phyloP scores from a whole-genome alignment of 2,888 invertebrate genomes.

The Rotaria magnacalcarata region DNA sequence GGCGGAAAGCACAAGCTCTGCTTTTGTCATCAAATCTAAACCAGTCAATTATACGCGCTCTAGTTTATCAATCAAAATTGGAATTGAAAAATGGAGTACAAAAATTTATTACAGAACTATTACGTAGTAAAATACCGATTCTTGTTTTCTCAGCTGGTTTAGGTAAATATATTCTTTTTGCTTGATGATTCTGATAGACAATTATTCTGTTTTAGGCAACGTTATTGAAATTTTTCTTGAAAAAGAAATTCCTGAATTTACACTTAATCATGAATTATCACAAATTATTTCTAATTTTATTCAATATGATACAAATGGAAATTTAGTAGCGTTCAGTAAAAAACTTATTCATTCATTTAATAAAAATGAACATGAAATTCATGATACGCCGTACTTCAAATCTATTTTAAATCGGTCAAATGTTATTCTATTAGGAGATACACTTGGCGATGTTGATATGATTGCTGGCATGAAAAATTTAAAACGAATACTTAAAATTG shows the following conservation, averaged over 20 bases:
- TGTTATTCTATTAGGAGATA: conserved; percentile 84
- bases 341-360: conserved; percentile 84
- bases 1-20: conserved; percentile 58
- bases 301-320: conserved; percentile 40
- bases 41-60: conserved; percentile 52
- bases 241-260: not conserved
- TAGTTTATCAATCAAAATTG: conserved; percentile 53
- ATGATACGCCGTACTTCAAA: conserved; percentile 74
- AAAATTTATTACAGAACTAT: conserved; percentile 64
- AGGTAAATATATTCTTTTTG: not conserved
- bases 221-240: conserved; percentile 24
- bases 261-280: not conserved
- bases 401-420: conserved; percentile 63
- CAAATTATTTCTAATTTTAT: conserved; percentile 79
- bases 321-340: conserved; percentile 65
- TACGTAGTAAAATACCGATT: conserved; percentile 71
- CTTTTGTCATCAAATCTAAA: conserved; percentile 55
- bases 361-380: conserved; percentile 80
- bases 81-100: conserved; percentile 65
- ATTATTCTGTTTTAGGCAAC: not conserved
- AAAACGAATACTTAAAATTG: conserved; percentile 76
- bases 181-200: not conserved
- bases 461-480: conserved; percentile 73
- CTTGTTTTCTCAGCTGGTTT: conserved; percentile 90
- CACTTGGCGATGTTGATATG: conserved; percentile 85